Percentiles rank a stretch among this genome's conserved stretches.
phyloP scores from a whole-genome alignment of 2,113 vertebrate species.

The Athene cunicularia region DNA sequence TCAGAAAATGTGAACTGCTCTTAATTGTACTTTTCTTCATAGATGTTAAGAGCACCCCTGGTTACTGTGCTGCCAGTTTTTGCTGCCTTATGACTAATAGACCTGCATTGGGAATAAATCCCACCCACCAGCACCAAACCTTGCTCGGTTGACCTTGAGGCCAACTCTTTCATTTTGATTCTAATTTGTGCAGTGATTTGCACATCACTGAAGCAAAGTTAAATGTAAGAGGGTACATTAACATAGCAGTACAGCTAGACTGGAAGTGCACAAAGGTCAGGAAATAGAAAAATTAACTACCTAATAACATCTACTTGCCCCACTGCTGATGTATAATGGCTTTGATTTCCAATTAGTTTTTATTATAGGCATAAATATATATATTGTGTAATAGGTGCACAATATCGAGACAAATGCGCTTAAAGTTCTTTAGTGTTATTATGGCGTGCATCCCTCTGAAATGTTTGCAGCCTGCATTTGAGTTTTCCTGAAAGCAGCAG shows the following conservation, averaged over 20 bases:
- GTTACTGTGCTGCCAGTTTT: background rate
- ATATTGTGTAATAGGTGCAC: background rate
- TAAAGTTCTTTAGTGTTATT: background rate
- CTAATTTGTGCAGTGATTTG: slow-evolving; percentile 23
- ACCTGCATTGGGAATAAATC: background rate
- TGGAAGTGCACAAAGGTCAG: background rate
- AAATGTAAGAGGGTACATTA: slow-evolving; percentile 39
- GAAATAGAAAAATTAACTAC: slow-evolving; percentile 4
- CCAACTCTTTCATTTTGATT: slow-evolving; percentile 13
- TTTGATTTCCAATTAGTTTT: slow-evolving; percentile 1
- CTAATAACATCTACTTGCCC: background rate
- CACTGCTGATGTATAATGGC: background rate
- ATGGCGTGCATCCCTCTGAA: background rate
- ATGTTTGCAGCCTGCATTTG: background rate
- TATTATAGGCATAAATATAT: background rate
- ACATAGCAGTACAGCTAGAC: background rate
- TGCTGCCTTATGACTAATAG: background rate
- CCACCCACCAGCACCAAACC: background rate
- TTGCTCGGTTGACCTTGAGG: background rate
- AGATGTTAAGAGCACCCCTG: background rate
- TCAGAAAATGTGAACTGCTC: background rate
- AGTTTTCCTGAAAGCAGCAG: background rate
- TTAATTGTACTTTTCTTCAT: background rate
- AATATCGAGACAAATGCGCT: background rate
- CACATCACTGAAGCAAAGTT: slow-evolving; percentile 8